A percentile compares a stretch with the other conserved stretches of the same genome.
Evolutionary conservation across 2,113 vertebrate genomes (phyloP).

Genomic region (Lasiurus borealis): DNA sequence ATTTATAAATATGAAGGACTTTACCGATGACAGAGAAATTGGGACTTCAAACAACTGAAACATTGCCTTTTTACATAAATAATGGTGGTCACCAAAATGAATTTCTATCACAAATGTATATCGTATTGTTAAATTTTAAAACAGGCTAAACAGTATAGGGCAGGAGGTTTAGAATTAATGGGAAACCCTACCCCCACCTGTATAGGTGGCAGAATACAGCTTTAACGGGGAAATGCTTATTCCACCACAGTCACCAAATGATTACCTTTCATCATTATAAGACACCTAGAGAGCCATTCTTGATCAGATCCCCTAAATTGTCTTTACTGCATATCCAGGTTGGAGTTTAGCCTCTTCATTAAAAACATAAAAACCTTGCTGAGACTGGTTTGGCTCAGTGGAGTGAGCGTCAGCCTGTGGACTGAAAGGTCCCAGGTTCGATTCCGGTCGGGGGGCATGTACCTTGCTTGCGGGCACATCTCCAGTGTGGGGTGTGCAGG

Average conservation of each 20-base stretch:
- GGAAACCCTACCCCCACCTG: not conserved
- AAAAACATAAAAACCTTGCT: slow-evolving; percentile 29
- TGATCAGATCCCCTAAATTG: not conserved
- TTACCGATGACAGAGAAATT: not conserved
- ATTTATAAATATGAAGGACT: slow-evolving; percentile 42
- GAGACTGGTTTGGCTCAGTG: no score
- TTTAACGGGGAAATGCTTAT: slow-evolving; percentile 31
- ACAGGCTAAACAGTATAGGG: not conserved
- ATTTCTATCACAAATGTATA: not conserved
- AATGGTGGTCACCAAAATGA: not conserved
- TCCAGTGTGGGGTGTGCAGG: no score
- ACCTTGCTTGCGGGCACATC: no score
- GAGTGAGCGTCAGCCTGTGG: no score
- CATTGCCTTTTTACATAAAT: slow-evolving; percentile 47
- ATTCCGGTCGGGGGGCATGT: no score
- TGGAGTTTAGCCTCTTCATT: not conserved
- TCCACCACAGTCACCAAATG: not conserved
- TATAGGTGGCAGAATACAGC: not conserved
- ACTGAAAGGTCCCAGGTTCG: no score
- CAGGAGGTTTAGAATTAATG: not conserved
- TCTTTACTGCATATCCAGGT: not conserved
- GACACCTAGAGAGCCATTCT: not conserved
- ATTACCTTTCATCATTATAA: slow-evolving; percentile 43
- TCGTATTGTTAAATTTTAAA: not conserved
- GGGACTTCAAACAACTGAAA: slow-evolving; percentile 3